A percentile compares a stretch with the other conserved stretches of the same genome.
phyloP scores from a whole-genome alignment of 2,113 vertebrate genomes.

The Actenoides hombroni region DNA sequence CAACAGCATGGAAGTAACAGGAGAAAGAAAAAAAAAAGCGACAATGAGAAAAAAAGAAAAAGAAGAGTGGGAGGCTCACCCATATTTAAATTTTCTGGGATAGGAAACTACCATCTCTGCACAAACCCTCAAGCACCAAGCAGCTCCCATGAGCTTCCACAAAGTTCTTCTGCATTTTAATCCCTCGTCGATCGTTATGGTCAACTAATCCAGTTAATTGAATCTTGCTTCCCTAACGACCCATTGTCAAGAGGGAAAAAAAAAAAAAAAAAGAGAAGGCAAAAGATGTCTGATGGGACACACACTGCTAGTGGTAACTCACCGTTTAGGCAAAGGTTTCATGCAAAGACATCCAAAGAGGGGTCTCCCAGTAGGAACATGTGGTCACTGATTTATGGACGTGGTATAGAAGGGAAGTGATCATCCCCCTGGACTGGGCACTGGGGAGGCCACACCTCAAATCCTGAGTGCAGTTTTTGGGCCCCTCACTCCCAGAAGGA shows the following conservation, averaged over 20 bases:
- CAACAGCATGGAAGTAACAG: not conserved
- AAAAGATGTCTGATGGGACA: not conserved
- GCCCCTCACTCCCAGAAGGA: not conserved
- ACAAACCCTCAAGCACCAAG: not conserved
- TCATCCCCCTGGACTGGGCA: not conserved
- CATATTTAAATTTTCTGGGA: not conserved
- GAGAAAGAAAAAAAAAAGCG: not conserved
- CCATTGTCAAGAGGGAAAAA: not conserved
- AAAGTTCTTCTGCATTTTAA: not conserved
- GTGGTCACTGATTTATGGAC: rapidly evolving
- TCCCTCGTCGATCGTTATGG: not conserved
- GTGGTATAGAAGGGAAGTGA: not conserved
- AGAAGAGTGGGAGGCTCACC: not conserved
- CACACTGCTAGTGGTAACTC: rapidly evolving
- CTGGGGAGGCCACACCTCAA: not conserved
- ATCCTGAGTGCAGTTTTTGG: not conserved
- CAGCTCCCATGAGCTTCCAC: not conserved
- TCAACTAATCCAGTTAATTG: not conserved
- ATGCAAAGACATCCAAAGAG: not conserved
- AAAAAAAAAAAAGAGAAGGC: not conserved
- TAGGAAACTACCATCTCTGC: not conserved
- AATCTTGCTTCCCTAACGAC: not conserved
- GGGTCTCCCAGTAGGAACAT: not conserved
- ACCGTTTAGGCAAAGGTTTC: rapidly evolving
- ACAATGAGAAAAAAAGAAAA: not conserved